Evolutionary conservation across 1,140 invertebrate species (phyloP).

Genomic region (Phenacoccus solenopsis): DNA sequence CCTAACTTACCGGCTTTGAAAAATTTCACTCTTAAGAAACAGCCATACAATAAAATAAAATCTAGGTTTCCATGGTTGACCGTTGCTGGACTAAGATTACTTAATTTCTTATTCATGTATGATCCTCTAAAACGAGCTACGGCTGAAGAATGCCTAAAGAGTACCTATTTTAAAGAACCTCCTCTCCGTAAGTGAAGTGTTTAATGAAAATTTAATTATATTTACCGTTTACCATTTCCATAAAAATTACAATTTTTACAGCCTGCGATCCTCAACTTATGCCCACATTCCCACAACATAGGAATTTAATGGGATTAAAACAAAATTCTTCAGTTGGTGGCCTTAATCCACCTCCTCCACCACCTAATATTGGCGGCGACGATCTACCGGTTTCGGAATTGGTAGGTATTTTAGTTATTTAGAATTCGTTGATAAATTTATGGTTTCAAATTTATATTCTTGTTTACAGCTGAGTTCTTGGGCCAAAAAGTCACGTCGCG

Average conservation of each 20-base stretch:
- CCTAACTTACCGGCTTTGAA: slow-evolving; percentile 69
- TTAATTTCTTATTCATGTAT: slow-evolving; percentile 95
- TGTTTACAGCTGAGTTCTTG: neutral
- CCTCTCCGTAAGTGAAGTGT: slow-evolving; percentile 67
- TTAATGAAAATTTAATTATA: neutral
- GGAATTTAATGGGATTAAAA: slow-evolving; percentile 54
- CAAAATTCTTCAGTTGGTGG: neutral
- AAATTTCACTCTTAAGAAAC: slow-evolving; percentile 80
- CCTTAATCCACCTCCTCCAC: slow-evolving; percentile 26
- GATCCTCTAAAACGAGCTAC: slow-evolving; percentile 89
- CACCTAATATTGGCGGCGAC: slow-evolving; percentile 35
- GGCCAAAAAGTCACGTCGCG: neutral
- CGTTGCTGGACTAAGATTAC: slow-evolving; percentile 68
- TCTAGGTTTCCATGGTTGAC: slow-evolving; percentile 81
- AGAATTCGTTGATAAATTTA: neutral
- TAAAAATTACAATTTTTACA: slow-evolving; percentile 41
- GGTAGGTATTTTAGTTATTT: neutral
- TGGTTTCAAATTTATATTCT: neutral
- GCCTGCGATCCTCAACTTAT: slow-evolving; percentile 91
- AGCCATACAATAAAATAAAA: slow-evolving; percentile 94
- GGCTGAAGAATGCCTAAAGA: slow-evolving; percentile 85
- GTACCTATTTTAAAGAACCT: slow-evolving; percentile 89
- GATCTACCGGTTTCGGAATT: neutral
- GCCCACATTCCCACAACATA: slow-evolving; percentile 93
- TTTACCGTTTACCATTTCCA: too few species aligned